A percentile compares a stretch with the other conserved stretches of the same genome.
These are phyloP conservation scores for Polyodon spathula DNA, from an alignment of 2,113 vertebrate species.

Conservation along the genomic window DNA sequence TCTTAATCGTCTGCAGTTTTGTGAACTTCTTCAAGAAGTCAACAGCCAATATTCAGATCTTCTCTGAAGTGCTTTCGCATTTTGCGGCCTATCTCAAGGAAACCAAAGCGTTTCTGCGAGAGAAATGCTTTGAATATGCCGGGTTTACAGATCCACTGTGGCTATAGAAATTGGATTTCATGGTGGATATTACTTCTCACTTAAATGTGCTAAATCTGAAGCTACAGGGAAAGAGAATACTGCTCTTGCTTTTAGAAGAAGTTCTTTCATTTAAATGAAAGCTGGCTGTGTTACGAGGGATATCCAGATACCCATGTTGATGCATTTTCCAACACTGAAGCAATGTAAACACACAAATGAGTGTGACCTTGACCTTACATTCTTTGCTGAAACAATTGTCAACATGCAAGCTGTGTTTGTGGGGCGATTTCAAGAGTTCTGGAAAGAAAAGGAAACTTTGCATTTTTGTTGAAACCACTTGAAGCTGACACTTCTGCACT, in stretches of 20 bases:
- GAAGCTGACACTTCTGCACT: conserved; percentile 3
- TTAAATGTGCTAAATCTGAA: conserved; percentile 23
- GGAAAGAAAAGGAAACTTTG: conserved; percentile 24
- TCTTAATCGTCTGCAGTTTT: not conserved
- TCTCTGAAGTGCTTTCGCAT: conserved; percentile 9
- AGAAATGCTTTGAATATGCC: conserved; percentile 7
- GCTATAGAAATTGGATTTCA: conserved; percentile 29
- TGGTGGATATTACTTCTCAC: conserved; percentile 33
- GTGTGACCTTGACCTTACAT: conserved; percentile 20
- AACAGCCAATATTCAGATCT: conserved; percentile 20
- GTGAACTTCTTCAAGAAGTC: not conserved
- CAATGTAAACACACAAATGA: conserved; percentile 27
- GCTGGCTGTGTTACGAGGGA: conserved; percentile 25
- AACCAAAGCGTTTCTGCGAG: not conserved
- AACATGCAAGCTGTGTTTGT: conserved; percentile 28
- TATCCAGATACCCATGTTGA: conserved; percentile 22
- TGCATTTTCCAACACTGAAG: conserved; percentile 30
- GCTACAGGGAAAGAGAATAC: conserved; percentile 29
- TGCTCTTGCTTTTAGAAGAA: conserved; percentile 27
- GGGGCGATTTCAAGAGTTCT: conserved; percentile 25
- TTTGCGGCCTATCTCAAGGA: conserved; percentile 8
- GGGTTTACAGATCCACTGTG: conserved; percentile 24
- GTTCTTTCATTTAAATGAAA: conserved; percentile 28
- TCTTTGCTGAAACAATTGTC: conserved; percentile 20
- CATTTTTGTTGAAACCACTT: conserved; percentile 22